Base-by-base conservation (phyloP, 2,797 vertebrate species). In the Chelonia mydas region DNA sequence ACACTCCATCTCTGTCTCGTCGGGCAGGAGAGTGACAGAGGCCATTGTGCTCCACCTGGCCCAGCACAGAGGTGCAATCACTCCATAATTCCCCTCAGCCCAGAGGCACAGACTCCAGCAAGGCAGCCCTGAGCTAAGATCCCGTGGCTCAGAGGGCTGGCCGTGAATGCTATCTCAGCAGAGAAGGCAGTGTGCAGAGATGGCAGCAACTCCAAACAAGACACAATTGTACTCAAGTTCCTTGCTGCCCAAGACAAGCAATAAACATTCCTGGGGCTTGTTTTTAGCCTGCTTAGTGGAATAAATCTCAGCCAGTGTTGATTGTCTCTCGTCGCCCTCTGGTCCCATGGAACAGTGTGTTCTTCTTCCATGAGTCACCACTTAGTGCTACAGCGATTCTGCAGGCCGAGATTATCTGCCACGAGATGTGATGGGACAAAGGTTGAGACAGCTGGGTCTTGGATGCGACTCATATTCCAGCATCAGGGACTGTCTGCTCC, bases 141-240 rank as follows among this genome's bases (percentile, higher is more conserved):
- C 85, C 65, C 21, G 4, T 2, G 65, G 65, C 17, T 94, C 94
- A 94, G 96, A 89, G 19, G 96, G 93, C 94, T 94, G 37, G 91
- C 87, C 88, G 88, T 0, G 59, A 92, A 81, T 7, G 23, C 81
- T 83, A 28, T 96, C 93, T 89, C 84, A 41, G 81, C 27, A 3
- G 95, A 95, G 94, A 88, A 95, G n/a, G 93, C 91, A 0, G 41
- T 57, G 87, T 82, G 91, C 55, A 80, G n/a, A 41, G 88, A 10
- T 96, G 96, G 93, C 97, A 97, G 92, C 93, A 88, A 90, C 96
- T 97, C 95, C 95, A 95, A 92, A 93, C 51, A 7, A 85, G 84
- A 96, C 90, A 97, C 96, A 97, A 96, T 97, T n/a, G 74, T 28
- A 84, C 96, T 96, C 96, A 93, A 94, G 96, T 97, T 96, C 94